Evolutionary conservation across 2,113 vertebrate genomes (phyloP).

Genomic region (Myotis davidii): DNA sequence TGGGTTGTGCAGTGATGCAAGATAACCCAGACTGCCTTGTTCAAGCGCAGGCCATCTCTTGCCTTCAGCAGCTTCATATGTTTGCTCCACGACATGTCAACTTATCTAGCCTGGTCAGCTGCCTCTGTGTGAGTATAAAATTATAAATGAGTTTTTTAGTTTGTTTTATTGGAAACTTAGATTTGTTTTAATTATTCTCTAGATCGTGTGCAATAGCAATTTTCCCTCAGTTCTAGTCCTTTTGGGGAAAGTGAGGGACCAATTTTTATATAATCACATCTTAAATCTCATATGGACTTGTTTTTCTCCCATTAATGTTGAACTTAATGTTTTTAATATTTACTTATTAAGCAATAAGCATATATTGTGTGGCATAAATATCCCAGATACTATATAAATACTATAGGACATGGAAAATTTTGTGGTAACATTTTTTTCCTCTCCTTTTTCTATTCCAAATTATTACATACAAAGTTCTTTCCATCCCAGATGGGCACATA

Average conservation of each 20-base stretch:
- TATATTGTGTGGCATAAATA: background rate
- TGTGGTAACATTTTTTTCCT: background rate
- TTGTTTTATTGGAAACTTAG: constrained; percentile 55
- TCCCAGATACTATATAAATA: background rate
- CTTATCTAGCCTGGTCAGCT: constrained; percentile 91
- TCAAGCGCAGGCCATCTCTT: constrained; percentile 93
- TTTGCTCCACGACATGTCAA: constrained; percentile 94
- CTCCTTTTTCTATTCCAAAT: background rate
- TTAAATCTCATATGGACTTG: background rate
- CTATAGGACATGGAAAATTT: background rate
- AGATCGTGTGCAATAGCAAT: background rate
- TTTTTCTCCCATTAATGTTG: constrained; percentile 28
- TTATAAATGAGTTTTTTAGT: background rate
- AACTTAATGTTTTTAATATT: constrained; percentile 33
- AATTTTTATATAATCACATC: background rate
- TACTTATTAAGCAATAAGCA: background rate
- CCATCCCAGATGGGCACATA: background rate
- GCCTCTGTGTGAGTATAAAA: constrained; percentile 92
- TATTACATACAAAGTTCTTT: background rate
- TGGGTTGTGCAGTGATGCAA: constrained; percentile 94
- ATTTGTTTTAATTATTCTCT: constrained; percentile 51
- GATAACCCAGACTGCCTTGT: constrained; percentile 92
- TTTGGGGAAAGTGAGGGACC: background rate
- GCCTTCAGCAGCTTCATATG: constrained; percentile 98
- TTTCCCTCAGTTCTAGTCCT: background rate